These are phyloP conservation scores for Lutraria lutraria DNA, from an alignment of 2,888 invertebrate genomes.

Conservation along the genomic window DNA sequence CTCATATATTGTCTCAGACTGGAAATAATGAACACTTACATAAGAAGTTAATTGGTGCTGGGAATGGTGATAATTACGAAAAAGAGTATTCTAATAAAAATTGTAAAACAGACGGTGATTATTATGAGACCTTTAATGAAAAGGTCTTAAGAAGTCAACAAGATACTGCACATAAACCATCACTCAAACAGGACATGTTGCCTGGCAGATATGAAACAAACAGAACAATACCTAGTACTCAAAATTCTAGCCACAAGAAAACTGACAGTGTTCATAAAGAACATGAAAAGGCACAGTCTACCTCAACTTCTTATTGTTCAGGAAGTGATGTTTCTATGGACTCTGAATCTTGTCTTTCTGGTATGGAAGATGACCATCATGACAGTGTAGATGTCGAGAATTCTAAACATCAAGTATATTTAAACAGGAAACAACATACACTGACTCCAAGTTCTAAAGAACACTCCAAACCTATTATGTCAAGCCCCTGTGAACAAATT, in stretches of 20 bases:
- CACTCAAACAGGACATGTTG: not conserved
- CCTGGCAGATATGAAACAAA: not conserved
- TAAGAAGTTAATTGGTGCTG: not conserved
- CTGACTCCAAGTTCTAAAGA: not conserved
- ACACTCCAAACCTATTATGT: not conserved
- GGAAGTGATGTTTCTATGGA: not conserved
- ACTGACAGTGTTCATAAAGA: not conserved
- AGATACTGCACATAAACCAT: not conserved
- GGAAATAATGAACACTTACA: not conserved
- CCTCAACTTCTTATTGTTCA: not conserved
- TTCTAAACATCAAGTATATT: not conserved
- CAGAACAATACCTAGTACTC: not conserved
- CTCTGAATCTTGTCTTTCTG: not conserved
- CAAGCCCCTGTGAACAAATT: not conserved
- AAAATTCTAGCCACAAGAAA: not conserved
- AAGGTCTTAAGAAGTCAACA: not conserved
- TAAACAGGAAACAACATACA: not conserved
- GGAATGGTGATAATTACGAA: not conserved
- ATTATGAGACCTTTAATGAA: not conserved
- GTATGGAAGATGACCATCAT: not conserved
- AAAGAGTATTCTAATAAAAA: not conserved
- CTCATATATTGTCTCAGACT: not conserved
- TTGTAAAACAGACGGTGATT: not conserved
- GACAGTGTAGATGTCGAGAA: not conserved
- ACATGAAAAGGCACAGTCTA: not conserved